Evolutionary conservation across 2,113 vertebrate genomes (phyloP).

Genomic region (Notothenia rossii): DNA sequence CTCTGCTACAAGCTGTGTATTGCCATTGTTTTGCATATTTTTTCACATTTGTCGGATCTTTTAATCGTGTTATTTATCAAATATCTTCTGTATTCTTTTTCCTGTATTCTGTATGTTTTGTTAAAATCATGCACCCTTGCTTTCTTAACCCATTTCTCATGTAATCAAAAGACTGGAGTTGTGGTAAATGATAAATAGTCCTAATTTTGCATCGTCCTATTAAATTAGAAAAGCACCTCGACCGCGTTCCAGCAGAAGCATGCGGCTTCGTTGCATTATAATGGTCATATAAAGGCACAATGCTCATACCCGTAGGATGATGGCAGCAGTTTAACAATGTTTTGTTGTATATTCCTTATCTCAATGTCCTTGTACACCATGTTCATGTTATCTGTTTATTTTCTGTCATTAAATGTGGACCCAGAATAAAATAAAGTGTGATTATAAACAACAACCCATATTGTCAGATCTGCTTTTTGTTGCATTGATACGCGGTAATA

Average conservation of each 20-base stretch:
- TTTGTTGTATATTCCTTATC: conserved; percentile 41
- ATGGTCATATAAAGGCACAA: background rate
- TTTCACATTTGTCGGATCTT: background rate
- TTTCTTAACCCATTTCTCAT: background rate
- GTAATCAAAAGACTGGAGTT: background rate
- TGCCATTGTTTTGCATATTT: conserved; percentile 41
- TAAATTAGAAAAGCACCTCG: conserved; percentile 8
- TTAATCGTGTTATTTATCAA: conserved; percentile 53
- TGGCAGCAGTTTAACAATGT: conserved; percentile 1
- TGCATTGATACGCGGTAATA: background rate
- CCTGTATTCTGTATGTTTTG: background rate
- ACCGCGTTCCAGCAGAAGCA: conserved; percentile 23
- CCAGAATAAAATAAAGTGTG: conserved; percentile 38
- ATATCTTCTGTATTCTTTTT: background rate
- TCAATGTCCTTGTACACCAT: conserved; percentile 16
- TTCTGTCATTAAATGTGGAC: conserved; percentile 47
- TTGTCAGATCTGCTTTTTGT: background rate
- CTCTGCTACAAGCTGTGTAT: conserved; percentile 61
- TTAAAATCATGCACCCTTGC: background rate
- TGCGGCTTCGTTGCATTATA: conserved; percentile 15
- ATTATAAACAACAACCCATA: background rate
- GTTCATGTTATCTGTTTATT: conserved; percentile 22
- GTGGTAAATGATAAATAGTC: background rate
- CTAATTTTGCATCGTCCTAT: background rate
- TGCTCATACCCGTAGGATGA: background rate